Conservation (phyloP, 1,140 invertebrate species). For the Atta texana region DNA sequence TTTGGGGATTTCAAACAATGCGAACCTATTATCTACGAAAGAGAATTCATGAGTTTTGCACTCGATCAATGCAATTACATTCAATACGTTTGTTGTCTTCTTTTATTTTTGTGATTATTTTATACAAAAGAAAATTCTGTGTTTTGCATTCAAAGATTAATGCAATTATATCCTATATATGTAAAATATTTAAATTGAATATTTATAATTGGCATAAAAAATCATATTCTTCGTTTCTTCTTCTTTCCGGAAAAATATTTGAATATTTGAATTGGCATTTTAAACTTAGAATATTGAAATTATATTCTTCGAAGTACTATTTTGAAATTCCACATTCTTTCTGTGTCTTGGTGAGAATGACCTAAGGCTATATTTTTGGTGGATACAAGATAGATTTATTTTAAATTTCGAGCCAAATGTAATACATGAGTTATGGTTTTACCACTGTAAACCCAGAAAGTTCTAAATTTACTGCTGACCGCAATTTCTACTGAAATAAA, state of each 20-base stretch:
- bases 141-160: neutral
- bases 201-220: neutral
- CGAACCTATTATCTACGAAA: too few species aligned
- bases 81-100: too few species aligned
- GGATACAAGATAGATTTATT: neutral
- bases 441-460: neutral
- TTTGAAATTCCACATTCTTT: neutral
- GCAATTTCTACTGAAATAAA: neutral
- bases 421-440: neutral
- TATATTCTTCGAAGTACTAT: neutral
- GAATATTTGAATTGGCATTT: neutral
- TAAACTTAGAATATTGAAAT: conserved; percentile 3
- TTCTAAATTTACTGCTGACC: neutral
- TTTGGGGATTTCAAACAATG: too few species aligned
- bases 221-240: neutral
- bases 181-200: too few species aligned
- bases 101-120: neutral
- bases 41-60: too few species aligned
- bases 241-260: neutral
- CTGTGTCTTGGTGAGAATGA: too few species aligned
- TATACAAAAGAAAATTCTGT: neutral
- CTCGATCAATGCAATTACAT: too few species aligned
- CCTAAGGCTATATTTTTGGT: neutral
- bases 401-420: neutral
- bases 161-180: neutral